Conservation (phyloP, 2,113 vertebrate species). For the Pandion haliaetus region DNA sequence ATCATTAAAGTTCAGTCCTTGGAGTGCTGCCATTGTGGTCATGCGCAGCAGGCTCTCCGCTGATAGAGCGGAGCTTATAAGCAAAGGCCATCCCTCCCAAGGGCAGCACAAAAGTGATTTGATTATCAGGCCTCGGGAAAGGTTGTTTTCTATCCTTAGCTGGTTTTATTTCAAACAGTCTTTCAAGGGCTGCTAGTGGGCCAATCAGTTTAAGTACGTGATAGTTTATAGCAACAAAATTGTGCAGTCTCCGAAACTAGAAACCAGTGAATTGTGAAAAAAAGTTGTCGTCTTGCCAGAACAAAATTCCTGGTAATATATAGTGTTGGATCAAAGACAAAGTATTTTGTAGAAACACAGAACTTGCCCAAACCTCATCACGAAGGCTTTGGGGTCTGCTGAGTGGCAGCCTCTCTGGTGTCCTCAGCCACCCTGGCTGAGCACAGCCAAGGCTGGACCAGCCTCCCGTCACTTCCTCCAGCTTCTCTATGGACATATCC, state of each 20-base stretch:
- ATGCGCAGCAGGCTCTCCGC: not conserved
- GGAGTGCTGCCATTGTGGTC: not conserved
- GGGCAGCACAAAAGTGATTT: not conserved
- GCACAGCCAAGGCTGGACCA: not conserved
- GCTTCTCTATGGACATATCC: not conserved
- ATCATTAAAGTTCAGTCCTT: not conserved
- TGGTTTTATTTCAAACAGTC: not conserved
- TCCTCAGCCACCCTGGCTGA: not conserved
- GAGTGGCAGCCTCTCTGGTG: not conserved
- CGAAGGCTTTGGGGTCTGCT: not conserved
- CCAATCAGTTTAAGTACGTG: not conserved
- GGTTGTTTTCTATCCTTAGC: not conserved
- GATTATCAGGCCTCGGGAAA: not conserved
- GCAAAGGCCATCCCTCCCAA: conserved; percentile 12
- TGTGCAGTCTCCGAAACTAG: not conserved
- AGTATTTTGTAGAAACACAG: not conserved
- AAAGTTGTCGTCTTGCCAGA: not conserved
- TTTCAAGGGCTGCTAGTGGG: not conserved
- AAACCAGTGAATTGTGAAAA: not conserved
- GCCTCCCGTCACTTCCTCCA: not conserved
- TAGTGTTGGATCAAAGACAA: not conserved
- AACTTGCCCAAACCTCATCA: not conserved
- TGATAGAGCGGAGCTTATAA: not conserved
- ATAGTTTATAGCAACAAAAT: not conserved
- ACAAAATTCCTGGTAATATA: not conserved